These are phyloP conservation scores for Coregonus clupeaformis DNA, from an alignment of 2,113 vertebrate species.

Conservation along the genomic window DNA sequence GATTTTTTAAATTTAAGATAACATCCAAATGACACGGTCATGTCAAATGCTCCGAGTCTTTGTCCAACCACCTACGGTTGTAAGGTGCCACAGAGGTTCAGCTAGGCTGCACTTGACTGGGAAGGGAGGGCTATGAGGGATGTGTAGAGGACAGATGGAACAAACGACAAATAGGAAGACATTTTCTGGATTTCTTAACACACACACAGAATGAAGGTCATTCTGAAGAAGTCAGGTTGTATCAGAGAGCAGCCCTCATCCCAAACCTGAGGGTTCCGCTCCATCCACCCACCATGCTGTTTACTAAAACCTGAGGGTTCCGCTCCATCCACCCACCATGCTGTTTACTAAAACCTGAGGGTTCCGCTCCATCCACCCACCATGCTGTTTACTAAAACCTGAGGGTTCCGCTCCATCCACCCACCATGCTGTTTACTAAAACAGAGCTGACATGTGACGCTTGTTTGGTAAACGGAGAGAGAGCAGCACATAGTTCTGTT, in stretches of 20 bases:
- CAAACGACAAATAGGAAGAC: background rate
- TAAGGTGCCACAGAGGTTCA: background rate
- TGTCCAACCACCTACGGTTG: slow-evolving; percentile 3
- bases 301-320: too few species aligned
- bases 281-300: slow-evolving; percentile 3
- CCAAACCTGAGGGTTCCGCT: background rate
- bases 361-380: background rate
- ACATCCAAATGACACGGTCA: too few species aligned
- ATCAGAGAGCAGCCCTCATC: slow-evolving; percentile 27
- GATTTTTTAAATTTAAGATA: background rate
- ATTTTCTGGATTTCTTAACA: background rate
- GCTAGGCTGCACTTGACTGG: background rate
- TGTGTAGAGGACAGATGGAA: background rate
- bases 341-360: slow-evolving; percentile 56
- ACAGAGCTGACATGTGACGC: slow-evolving; percentile 30
- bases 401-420: background rate
- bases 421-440: slow-evolving; percentile 46
- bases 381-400: slow-evolving; percentile 40
- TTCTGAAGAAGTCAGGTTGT: background rate
- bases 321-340: slow-evolving; percentile 6
- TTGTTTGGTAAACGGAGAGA: slow-evolving; percentile 53
- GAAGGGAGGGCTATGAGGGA: background rate
- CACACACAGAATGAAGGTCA: background rate
- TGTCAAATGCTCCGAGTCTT: too few species aligned
- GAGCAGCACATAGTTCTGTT: slow-evolving; percentile 14